A percentile compares a stretch with the other conserved stretches of the same genome.
These are phyloP conservation scores for Pheosia gnoma DNA, from an alignment of 2,888 invertebrate species.

Conservation along the genomic window DNA sequence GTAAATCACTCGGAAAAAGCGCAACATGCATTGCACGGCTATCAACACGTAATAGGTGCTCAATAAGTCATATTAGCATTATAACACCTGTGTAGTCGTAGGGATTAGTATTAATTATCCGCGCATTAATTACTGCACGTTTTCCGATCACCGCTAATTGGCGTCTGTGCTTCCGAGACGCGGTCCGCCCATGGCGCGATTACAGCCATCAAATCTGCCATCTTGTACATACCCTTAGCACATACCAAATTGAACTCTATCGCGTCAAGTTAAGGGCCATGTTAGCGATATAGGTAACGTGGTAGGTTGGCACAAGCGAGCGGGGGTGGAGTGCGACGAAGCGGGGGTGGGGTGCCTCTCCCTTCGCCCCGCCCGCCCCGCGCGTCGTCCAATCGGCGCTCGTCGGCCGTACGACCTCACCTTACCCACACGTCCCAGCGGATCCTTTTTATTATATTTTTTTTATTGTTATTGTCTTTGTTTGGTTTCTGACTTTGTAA, in stretches of 20 bases:
- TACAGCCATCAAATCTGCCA: slow-evolving; percentile 71
- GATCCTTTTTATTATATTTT: slow-evolving; percentile 64
- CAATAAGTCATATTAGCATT: slow-evolving; percentile 24
- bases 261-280: slow-evolving; percentile 42
- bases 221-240: slow-evolving; percentile 41
- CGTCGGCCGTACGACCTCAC: slow-evolving; percentile 71
- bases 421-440: slow-evolving; percentile 77
- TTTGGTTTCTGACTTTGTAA: slow-evolving; percentile 42
- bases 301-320: slow-evolving; percentile 60
- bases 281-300: slow-evolving; percentile 58
- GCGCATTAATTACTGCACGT: slow-evolving; percentile 64
- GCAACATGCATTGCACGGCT: neutral
- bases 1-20: neutral
- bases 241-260: slow-evolving; percentile 56
- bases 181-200: slow-evolving; percentile 82
- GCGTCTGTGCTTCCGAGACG: slow-evolving; percentile 70
- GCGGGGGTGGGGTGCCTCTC: slow-evolving; percentile 68
- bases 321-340: slow-evolving; percentile 72
- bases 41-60: slow-evolving; percentile 31
- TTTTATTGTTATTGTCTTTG: slow-evolving; percentile 56
- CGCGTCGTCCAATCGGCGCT: slow-evolving; percentile 68
- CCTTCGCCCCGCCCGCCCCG: slow-evolving; percentile 75
- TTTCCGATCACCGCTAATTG: slow-evolving; percentile 76
- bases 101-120: slow-evolving; percentile 60
- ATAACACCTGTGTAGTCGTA: slow-evolving; percentile 31